These are phyloP conservation scores for Nephrotoma appendiculata DNA, from an alignment of 2,888 invertebrate species.

Conservation along the genomic window DNA sequence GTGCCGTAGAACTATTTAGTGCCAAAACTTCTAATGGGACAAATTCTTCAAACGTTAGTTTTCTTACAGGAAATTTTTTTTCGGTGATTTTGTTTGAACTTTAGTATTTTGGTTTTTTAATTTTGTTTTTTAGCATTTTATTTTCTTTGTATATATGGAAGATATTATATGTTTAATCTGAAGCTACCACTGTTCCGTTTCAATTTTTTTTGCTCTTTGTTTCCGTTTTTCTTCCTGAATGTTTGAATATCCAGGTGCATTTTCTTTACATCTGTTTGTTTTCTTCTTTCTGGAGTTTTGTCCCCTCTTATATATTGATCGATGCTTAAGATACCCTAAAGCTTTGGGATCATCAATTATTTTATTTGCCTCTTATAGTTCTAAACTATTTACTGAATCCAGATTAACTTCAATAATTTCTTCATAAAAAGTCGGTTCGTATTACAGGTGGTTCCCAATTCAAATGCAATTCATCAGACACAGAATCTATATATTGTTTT, in stretches of 20 bases:
- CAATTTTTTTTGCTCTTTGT: no score
- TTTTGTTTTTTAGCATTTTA: neutral
- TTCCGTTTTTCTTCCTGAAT: no score
- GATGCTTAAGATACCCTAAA: no score
- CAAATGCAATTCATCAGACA: no score
- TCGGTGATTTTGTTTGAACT: neutral
- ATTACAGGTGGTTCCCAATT: no score
- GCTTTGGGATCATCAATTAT: neutral
- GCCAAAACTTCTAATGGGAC: neutral
- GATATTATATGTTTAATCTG: no score
- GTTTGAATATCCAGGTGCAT: no score
- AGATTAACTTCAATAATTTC: neutral
- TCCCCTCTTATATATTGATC: neutral
- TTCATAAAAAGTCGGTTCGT: neutral
- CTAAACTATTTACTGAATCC: neutral
- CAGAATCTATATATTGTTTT: constrained; percentile 19
- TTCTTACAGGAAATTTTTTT: neutral
- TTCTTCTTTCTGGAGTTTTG: neutral
- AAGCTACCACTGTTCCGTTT: neutral
- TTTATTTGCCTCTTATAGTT: neutral
- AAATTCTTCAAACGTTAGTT: neutral
- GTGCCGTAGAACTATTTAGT: neutral
- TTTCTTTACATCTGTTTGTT: neutral
- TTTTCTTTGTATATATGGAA: no score
- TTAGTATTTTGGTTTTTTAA: neutral